Evolutionary conservation across 2,888 invertebrate genomes (phyloP).

Genomic region (Neocrepidodera transversa): DNA sequence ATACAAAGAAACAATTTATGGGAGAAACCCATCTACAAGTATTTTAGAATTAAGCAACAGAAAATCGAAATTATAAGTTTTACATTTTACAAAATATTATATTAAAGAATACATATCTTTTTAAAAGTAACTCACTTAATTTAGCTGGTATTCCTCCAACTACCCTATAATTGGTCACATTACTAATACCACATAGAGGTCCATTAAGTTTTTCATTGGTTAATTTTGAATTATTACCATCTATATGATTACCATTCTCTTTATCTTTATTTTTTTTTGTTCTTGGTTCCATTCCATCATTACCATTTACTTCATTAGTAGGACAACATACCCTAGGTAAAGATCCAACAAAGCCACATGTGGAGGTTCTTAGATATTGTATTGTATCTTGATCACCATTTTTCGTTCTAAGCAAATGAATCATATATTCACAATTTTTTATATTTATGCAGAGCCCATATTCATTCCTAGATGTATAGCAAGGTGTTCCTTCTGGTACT

Average conservation of each 20-base stretch:
- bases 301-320: constrained; percentile 7
- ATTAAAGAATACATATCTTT: not conserved
- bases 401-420: constrained; percentile 61
- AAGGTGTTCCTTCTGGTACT: constrained; percentile 49
- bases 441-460: constrained; percentile 66
- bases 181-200: constrained; percentile 70
- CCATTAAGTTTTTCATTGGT: constrained; percentile 52
- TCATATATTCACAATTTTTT: constrained; percentile 62
- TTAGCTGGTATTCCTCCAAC: constrained; percentile 76
- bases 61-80: no score
- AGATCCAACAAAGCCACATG: constrained; percentile 73
- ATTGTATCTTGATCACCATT: constrained; percentile 61
- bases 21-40: no score
- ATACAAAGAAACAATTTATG: no score
- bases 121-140: constrained; percentile 61
- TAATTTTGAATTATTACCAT: not conserved
- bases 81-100: no score
- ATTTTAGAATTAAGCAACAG: no score
- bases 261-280: not conserved
- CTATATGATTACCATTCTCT: not conserved
- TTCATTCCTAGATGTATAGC: constrained; percentile 62
- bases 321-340: constrained; percentile 73
- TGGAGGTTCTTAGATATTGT: constrained; percentile 66
- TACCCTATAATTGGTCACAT: constrained; percentile 66
- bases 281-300: constrained; percentile 21